phyloP scores from a whole-genome alignment of 2,888 invertebrate genomes.

The Prosopocoilus inquinatus region DNA sequence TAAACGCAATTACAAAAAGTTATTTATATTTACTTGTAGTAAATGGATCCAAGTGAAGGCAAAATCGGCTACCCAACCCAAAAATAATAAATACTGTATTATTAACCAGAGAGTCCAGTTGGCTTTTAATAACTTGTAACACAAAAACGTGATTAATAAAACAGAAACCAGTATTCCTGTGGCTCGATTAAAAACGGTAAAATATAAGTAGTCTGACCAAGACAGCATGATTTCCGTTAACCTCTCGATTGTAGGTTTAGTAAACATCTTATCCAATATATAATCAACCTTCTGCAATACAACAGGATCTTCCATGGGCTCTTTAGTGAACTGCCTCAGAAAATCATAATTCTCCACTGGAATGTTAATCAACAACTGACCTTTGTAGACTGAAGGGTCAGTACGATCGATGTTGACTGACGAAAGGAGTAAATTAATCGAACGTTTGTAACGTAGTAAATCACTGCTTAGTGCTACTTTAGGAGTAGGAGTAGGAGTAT shows the following conservation, averaged over 20 bases:
- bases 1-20: too few species aligned
- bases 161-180: slow-evolving; percentile 13
- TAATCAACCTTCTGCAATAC: slow-evolving; percentile 17
- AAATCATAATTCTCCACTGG: slow-evolving; percentile 14
- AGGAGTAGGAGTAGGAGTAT: not conserved
- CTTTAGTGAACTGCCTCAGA: slow-evolving; percentile 11
- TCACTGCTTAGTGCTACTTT: slow-evolving; percentile 6
- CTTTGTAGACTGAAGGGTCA: slow-evolving; percentile 10
- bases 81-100: slow-evolving; percentile 22
- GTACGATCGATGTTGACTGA: not conserved
- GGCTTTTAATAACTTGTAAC: slow-evolving; percentile 23
- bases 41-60: slow-evolving; percentile 24
- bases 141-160: slow-evolving; percentile 18
- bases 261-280: slow-evolving; percentile 15
- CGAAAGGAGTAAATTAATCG: slow-evolving; percentile 19
- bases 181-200: slow-evolving; percentile 20
- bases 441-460: slow-evolving; percentile 19
- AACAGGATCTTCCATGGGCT: slow-evolving; percentile 7
- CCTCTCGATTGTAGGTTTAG: slow-evolving; percentile 4
- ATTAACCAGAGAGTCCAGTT: slow-evolving; percentile 22
- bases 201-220: slow-evolving; percentile 21
- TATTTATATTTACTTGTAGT: slow-evolving; percentile 16
- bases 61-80: slow-evolving; percentile 25
- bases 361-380: slow-evolving; percentile 16
- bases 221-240: slow-evolving; percentile 7